Conservation (phyloP, 2,888 invertebrate species). For the Ceriagrion tenellum region DNA sequence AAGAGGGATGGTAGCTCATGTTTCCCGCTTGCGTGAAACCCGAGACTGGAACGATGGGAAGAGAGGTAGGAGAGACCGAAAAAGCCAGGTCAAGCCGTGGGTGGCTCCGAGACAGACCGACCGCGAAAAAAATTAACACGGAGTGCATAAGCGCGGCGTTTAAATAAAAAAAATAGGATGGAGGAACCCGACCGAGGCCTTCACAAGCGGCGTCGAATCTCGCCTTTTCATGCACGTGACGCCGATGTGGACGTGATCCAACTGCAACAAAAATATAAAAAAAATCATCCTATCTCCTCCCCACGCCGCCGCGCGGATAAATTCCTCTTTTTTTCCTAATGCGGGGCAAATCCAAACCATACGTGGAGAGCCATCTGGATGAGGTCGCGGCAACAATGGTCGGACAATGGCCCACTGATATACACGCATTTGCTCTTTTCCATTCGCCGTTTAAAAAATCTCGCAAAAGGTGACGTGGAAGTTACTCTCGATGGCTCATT, state of each 20-base stretch:
- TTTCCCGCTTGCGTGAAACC: neutral
- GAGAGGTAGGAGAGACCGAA: neutral
- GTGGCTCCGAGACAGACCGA: neutral
- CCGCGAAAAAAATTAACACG: neutral
- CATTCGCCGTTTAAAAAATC: neutral
- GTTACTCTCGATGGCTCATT: neutral
- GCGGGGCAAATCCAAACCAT: neutral
- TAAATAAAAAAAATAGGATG: neutral
- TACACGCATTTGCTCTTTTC: neutral
- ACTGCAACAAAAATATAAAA: neutral
- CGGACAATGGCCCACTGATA: neutral
- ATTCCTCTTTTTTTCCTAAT: neutral
- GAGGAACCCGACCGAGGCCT: neutral
- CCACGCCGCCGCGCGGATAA: neutral
- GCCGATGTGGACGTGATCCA: neutral
- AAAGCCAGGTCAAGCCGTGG: neutral
- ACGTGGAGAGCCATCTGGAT: neutral
- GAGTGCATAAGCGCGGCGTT: neutral
- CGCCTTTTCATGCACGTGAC: neutral
- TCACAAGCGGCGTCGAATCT: no score
- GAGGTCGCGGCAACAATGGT: neutral
- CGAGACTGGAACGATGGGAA: neutral
- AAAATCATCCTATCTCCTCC: neutral
- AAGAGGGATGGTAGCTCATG: neutral
- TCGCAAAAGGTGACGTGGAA: neutral